Conservation (phyloP, 2,113 vertebrate species). For the Carlito syrichta region DNA sequence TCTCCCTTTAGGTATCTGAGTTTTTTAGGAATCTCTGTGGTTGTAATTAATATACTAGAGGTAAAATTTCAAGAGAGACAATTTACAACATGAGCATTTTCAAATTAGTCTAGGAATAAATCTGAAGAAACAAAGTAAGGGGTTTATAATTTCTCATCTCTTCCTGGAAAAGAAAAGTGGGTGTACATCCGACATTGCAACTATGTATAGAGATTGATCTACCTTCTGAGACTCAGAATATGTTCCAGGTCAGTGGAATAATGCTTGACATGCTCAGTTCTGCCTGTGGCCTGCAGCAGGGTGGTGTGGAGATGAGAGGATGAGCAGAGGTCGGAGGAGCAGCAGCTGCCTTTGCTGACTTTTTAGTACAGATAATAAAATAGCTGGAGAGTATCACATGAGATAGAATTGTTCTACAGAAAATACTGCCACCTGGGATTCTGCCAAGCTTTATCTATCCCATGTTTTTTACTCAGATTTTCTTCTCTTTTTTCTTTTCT, state of each 20-base stretch:
- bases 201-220: not conserved
- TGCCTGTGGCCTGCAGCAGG: not conserved
- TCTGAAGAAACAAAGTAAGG: not conserved
- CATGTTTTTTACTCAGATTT: not conserved
- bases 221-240: not conserved
- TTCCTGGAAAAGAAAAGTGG: not conserved
- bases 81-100: not conserved
- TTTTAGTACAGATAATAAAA: slow-evolving; percentile 72
- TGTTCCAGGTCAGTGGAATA: not conserved
- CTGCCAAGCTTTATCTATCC: slow-evolving; percentile 50
- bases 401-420: slow-evolving; percentile 57
- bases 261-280: not conserved
- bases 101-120: not conserved
- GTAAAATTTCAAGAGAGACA: not conserved
- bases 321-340: slow-evolving; percentile 33
- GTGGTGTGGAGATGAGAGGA: slow-evolving; percentile 6
- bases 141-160: not conserved
- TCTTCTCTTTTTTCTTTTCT: not conserved
- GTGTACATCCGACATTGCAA: not conserved
- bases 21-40: not conserved
- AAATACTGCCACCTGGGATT: slow-evolving; percentile 54
- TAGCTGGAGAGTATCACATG: slow-evolving; percentile 58
- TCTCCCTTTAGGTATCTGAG: not conserved
- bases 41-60: not conserved
- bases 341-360: slow-evolving; percentile 64